These are phyloP conservation scores for Perdita meconis DNA, from an alignment of 2,888 invertebrate species.

Conservation along the genomic window DNA sequence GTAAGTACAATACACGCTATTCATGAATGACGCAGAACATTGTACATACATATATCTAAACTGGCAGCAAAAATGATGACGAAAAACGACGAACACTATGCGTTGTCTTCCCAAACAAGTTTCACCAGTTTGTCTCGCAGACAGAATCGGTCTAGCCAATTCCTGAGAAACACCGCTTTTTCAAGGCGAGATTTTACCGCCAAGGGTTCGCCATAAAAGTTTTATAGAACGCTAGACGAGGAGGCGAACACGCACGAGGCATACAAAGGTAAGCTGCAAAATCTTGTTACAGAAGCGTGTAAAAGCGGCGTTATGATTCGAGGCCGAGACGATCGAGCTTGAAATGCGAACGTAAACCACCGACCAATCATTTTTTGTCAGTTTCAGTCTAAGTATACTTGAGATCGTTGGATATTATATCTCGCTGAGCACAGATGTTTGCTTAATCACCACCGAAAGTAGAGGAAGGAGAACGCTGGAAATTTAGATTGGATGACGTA, in stretches of 20 bases:
- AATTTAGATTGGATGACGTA: no score
- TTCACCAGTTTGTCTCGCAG: slow-evolving; percentile 1
- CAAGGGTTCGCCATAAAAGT: not conserved
- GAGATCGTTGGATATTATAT: no score
- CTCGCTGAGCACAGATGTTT: no score
- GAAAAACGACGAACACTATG: no score
- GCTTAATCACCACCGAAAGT: not conserved
- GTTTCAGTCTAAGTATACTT: no score
- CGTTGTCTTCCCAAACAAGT: no score
- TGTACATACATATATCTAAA: no score
- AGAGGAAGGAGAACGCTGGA: not conserved
- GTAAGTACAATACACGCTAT: no score
- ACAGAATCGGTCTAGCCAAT: not conserved
- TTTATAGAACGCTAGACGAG: not conserved
- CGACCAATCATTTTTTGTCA: not conserved
- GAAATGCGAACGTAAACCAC: not conserved
- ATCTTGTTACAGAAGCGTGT: not conserved
- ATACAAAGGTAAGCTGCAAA: not conserved
- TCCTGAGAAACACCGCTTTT: not conserved
- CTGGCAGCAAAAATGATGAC: no score
- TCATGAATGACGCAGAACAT: no score
- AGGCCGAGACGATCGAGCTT: not conserved
- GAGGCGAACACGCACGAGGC: no score
- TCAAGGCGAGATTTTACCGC: no score
- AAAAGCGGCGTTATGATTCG: not conserved